Evolutionary conservation across 2,888 invertebrate species (phyloP), one percentile per base, ranked within the genome.

Genomic region (Mesorhabditis spiculigera): DNA sequence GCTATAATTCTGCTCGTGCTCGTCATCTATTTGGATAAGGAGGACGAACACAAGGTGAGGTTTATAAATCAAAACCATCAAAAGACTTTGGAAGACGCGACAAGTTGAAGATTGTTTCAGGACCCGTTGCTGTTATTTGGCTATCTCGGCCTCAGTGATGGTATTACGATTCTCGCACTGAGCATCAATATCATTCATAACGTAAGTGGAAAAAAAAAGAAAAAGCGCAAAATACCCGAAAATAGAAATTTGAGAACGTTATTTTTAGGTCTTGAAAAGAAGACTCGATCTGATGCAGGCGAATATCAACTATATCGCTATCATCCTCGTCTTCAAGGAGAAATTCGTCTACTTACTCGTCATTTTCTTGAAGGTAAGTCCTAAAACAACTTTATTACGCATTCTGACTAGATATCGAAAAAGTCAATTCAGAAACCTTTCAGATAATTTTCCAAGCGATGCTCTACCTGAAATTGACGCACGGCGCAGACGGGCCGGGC

Each of bases 301-400:
- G 8, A 50, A n/a, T 13, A 50, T 50, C n/a, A 10, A 50, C n/a
- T 50, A n/a, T 10, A 50, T 50, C n/a, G n/a, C 8, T 3, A n/a
- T n/a, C n/a, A n/a, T 50, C n/a, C n/a, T 10, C n/a, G 58, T 50
- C 58, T 50, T 13, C 58, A 50, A 50, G 58, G 58, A 50, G n/a
- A 50, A 50, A 13, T 50, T 50, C n/a, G 58, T 50, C n/a, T 50
- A 50, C 3, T 3, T 50, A n/a, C 58, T 50, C 1, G n/a, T 50
- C n/a, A n/a, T 50, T 10, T 10, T 50, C 3, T 3, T 50, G 1
- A 50, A 50, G 58, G 58, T 50, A 3, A 3, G 58, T 50, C 50
- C 50, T 50, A 6, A 10, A 50, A 50, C 13, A 10, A 50, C 13
- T 50, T 50, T 50, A 10, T 10, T 50, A 10, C 50, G 50, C 50